A percentile compares a stretch with the other conserved stretches of the same genome.
Evolutionary conservation across 2,113 vertebrate species (phyloP).

Genomic region (Pseudorasbora parva): DNA sequence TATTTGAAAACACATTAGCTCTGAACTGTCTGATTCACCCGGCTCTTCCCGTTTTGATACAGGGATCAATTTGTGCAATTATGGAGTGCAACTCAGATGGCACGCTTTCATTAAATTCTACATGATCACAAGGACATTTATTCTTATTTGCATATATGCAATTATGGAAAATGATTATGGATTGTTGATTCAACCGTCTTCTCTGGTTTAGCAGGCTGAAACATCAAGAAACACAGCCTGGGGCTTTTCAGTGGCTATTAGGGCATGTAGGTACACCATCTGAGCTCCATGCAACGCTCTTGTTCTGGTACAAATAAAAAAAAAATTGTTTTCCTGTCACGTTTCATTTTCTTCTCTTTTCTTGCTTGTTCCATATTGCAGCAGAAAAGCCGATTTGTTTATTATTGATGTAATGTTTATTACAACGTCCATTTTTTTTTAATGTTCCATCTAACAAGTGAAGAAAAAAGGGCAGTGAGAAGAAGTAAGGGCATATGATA

Average conservation of each 20-base stretch:
- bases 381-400: slow-evolving; percentile 9
- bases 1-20: slow-evolving; percentile 33
- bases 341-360: slow-evolving; percentile 20
- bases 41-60: slow-evolving; percentile 39
- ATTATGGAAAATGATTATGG: slow-evolving; percentile 52
- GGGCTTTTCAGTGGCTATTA: slow-evolving; percentile 4
- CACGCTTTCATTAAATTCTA: slow-evolving; percentile 59
- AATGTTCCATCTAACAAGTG: neutral
- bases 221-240: slow-evolving; percentile 9
- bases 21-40: slow-evolving; percentile 33
- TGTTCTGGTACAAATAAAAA: neutral
- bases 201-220: slow-evolving; percentile 57
- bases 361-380: neutral
- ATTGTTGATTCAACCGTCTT: slow-evolving; percentile 60
- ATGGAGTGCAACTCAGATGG: slow-evolving; percentile 60
- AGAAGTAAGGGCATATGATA: slow-evolving; percentile 41
- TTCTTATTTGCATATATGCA: slow-evolving; percentile 55
- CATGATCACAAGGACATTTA: slow-evolving; percentile 54
- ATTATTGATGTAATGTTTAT: slow-evolving; percentile 32
- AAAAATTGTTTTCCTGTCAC: neutral
- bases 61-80: slow-evolving; percentile 52
- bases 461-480: slow-evolving; percentile 43
- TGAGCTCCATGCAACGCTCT: neutral
- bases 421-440: slow-evolving; percentile 22
- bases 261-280: neutral